Percentiles rank a stretch among this genome's conserved stretches.
phyloP scores from a whole-genome alignment of 2,888 invertebrate species.

The Steinernema carpocapsae region DNA sequence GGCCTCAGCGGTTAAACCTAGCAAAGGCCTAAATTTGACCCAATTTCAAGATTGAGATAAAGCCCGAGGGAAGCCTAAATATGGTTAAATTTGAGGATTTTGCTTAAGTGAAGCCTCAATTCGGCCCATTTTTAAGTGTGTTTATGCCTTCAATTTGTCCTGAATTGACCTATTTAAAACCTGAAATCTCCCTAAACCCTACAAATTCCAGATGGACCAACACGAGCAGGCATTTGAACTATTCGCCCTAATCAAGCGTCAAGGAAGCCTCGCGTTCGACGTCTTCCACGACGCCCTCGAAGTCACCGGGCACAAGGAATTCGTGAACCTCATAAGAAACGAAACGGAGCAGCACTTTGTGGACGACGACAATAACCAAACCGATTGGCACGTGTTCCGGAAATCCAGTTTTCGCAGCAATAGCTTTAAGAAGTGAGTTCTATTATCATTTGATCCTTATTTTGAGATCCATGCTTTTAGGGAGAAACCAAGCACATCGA shows the following conservation, averaged over 20 bases:
- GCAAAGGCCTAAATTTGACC: too few species aligned
- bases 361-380: background rate
- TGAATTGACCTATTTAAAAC: too few species aligned
- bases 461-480: background rate
- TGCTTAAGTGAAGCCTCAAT: too few species aligned
- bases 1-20: too few species aligned
- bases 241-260: background rate
- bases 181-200: too few species aligned
- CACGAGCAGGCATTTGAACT: constrained; percentile 10
- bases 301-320: background rate
- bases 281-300: constrained; percentile 8
- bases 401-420: constrained; percentile 2
- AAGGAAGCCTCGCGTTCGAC: constrained; percentile 6
- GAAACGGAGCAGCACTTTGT: background rate
- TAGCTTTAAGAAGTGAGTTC: constrained; percentile 17
- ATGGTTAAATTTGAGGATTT: too few species aligned
- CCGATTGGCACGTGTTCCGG: constrained; percentile 2
- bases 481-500: background rate
- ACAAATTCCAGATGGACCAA: constrained; percentile 21
- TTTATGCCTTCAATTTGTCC: too few species aligned
- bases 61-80: too few species aligned
- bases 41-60: too few species aligned
- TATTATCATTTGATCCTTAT: background rate
- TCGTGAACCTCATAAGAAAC: background rate
- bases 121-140: too few species aligned